Evolutionary conservation across 1,140 invertebrate species (phyloP), one percentile per base, ranked within the genome.

Genomic region (Eumeta japonica): DNA sequence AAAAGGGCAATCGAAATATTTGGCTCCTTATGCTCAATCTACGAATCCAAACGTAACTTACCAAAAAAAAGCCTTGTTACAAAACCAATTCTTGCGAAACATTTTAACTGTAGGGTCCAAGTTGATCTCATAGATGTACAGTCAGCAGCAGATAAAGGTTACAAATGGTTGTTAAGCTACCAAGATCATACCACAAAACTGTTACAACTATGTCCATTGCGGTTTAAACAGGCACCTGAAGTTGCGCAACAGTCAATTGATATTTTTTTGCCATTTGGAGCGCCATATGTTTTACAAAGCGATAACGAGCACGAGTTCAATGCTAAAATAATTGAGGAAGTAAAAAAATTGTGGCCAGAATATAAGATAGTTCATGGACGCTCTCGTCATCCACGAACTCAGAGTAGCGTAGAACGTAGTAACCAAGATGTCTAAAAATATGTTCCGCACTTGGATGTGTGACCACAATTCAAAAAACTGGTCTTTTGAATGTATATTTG

Each of bases 121-220:
- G 55, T 78, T 9, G 72, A 78, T 53, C 38, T 78, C 5, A 77
- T 77, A 31, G 64, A 76, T 48, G 39, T 67, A 16, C 73, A 77
- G 43, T 55, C 58, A 20, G 41, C 59, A 27, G 33, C 57, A 19
- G 71, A 75, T 59, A 51, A 51, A 15, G 47, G 62, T 1, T 76
- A 36, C 45, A 71, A 66, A 48, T 77, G 62, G 48, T 51, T 78
- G 28, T 35, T 78, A 12, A 49, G 62, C 10, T 78, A 78, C 44
- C 63, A 78, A 51, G 66, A 77, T 45, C 63, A 77, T 43, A 39
- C 65, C 1, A 75, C 65, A 14, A 78, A 76, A 48, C 77, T 67
- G 52, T 19, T 57, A 3, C 9, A 47, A 2, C 37, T 70, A 0
- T 36, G 53, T 36, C 33, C 59, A 12, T 30, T 66, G 2, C 43